Base-by-base conservation (phyloP, 2,797 vertebrate species). In the Anguilla megastoma region DNA sequence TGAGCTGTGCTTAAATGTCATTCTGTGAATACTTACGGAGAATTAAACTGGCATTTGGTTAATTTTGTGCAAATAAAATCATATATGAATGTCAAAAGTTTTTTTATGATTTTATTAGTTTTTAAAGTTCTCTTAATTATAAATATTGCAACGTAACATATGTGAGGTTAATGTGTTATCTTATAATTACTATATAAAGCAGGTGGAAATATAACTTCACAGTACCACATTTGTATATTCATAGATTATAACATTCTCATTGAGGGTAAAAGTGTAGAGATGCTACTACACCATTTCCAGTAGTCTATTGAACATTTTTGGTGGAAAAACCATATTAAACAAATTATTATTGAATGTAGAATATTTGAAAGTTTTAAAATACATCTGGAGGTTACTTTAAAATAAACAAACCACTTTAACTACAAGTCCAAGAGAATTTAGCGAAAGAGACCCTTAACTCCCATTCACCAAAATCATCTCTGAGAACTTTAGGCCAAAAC, bases 11-110 rank as follows among this genome's bases (percentile, higher is more conserved):
- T 82, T 80, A 82, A 63, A 87, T 69, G 48, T 21, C 50, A 30
- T 74, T 27, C 41, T 27, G 54, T 48, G 18, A 85, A 86, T 80
- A 69, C 45, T 33, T 80, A 80, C 27, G 36, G 54, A 74, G 16
- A 8, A 24, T 85, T 89, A 41, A 86, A 86, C 58, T 86, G 27
- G 41, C 76, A 33, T n/a, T 54, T 12, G 14, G 27, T 76, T 85
- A 85, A 89, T 89, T 71, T 60, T 21, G 63, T 48, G 30, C 18
- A 56, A 82, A 85, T 80, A 24, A 24, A 87, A 50, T 80, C 41
- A 56, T 79, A 50, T 66, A 27, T 79, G 84, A 36, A 48, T 85
- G 85, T 85, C 24, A 85, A 87, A 87, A 16, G 3, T 63, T 50
- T 69, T 87, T 45, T 27, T 69, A n/a, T 58, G 18, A 18, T 66